Evolutionary conservation across 92 coral and sea anemone species (phyloP).

Genomic region (Parazoanthus darwini): DNA sequence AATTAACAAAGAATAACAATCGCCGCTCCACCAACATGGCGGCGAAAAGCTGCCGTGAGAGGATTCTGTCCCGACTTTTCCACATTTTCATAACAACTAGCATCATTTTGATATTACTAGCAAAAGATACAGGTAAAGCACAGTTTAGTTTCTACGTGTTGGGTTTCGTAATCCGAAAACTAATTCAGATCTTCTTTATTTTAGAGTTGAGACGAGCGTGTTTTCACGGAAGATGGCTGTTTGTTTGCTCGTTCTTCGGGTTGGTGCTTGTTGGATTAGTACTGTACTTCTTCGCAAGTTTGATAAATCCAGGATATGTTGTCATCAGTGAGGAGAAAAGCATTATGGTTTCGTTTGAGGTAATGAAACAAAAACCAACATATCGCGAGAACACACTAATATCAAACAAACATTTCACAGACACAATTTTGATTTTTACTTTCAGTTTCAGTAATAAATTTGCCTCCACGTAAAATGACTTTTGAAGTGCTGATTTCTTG

Average conservation of each 20-base stretch:
- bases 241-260: conserved; percentile 68
- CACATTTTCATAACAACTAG: conserved; percentile 82
- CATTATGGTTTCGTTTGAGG: conserved; percentile 94
- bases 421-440: too few relatives aligned
- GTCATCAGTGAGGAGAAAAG: conserved; percentile 76
- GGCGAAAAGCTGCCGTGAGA: conserved; percentile 83
- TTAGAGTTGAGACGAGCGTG: conserved; percentile 82
- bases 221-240: conserved; percentile 82
- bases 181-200: conserved; percentile 6
- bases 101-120: conserved; percentile 71
- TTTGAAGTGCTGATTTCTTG: too few relatives aligned
- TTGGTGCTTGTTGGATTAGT: conserved; percentile 69
- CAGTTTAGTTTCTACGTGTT: neutral
- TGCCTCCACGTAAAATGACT: too few relatives aligned
- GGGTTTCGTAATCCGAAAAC: neutral
- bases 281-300: conserved; percentile 90
- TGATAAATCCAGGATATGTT: conserved; percentile 93
- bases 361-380: neutral
- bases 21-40: conserved; percentile 66
- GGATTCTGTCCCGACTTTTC: conserved; percentile 76
- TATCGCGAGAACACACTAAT: neutral
- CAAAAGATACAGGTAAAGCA: conserved; percentile 86
- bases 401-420: neutral
- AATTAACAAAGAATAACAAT: conserved; percentile 39
- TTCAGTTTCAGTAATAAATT: too few relatives aligned